Base-by-base conservation (phyloP, 1,140 invertebrate genomes). In the Harlomillsia oculata region DNA sequence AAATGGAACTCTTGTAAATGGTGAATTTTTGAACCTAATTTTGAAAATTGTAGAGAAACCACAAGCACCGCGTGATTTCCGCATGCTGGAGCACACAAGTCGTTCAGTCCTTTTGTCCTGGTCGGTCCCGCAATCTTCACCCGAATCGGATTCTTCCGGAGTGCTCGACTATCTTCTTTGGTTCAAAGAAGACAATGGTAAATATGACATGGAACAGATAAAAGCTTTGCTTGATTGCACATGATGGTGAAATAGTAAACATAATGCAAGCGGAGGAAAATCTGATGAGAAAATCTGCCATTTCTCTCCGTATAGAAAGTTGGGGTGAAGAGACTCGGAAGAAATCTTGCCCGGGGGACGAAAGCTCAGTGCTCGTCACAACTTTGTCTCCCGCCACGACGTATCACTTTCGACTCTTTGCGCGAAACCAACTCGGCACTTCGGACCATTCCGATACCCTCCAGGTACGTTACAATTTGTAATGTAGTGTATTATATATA, bases 331-430 rank as follows among this genome's bases (percentile, higher is more conserved):
- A 36, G 51, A 56, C 41, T 23, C 40, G 52, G 18, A 50, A 56
- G 32, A 62, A 66, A 53, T 50, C 58, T 6, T 56, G 34, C n/a
- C 44, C 64, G 14, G 66, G 66, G 16, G 58, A 48, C 46, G 59
- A 67, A 53, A 62, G 48, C 28, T 64, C 62, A 5, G 59, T 62
- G 2, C 60, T 59, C 18, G 54, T 79, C 5, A 61, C 60, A 3
- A 68, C 69, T 14, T 65, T 80, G 4, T 66, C 71, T 16, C 78
- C 79, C 0, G 71, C 77, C 1, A 76, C 71, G 20, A 64, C 64
- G 14, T 80, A 80, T 65, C 66, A 74, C 28, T 67, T 80, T 16
- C 65, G 77, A 34, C 66, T 80, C 1, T 55, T 71, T 56, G 78
- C 77, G 4, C 70, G 73, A 55, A 78, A 78, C 64, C 65, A 71